These are phyloP conservation scores for Diadumene lineata DNA, from an alignment of 92 coral and sea anemone genomes.

Conservation along the genomic window DNA sequence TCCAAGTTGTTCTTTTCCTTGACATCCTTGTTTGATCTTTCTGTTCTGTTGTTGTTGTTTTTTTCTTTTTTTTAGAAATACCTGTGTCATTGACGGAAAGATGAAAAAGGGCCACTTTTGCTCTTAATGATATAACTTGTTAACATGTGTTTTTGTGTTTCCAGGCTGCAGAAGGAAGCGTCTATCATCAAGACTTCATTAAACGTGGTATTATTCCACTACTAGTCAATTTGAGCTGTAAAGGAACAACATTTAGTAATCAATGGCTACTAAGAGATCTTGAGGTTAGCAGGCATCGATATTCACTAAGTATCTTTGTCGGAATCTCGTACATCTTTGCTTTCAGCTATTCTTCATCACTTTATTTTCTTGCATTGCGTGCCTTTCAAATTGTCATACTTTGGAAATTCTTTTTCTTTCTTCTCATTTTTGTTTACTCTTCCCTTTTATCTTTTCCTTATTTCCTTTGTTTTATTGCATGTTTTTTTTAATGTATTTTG, in stretches of 20 bases:
- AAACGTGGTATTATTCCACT: conserved; percentile 72
- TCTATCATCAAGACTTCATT: conserved; percentile 41
- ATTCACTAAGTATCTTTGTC: too few species aligned
- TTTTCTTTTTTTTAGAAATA: not conserved
- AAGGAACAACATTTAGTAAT: conserved; percentile 87
- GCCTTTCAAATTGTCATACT: not conserved
- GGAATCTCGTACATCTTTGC: not conserved
- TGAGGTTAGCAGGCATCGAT: conserved; percentile 51
- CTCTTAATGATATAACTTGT: not conserved
- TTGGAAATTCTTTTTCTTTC: not conserved
- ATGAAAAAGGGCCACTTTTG: not conserved
- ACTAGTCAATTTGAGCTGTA: conserved; percentile 76
- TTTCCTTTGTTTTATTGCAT: not conserved
- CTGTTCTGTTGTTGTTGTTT: not conserved
- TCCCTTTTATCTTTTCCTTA: not conserved
- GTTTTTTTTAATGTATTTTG: too few species aligned
- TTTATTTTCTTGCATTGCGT: not conserved
- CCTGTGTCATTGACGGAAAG: too few species aligned
- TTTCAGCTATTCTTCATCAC: not conserved
- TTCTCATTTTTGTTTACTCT: not conserved
- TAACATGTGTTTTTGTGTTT: not conserved
- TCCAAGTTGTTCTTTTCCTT: too few species aligned
- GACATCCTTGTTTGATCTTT: not conserved
- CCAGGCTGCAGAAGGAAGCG: conserved; percentile 31
- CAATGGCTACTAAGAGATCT: conserved; percentile 96